Evolutionary conservation across 2,888 invertebrate genomes (phyloP), one percentile per base, ranked within the genome.

Genomic region (Hypselothyrea guttata): DNA sequence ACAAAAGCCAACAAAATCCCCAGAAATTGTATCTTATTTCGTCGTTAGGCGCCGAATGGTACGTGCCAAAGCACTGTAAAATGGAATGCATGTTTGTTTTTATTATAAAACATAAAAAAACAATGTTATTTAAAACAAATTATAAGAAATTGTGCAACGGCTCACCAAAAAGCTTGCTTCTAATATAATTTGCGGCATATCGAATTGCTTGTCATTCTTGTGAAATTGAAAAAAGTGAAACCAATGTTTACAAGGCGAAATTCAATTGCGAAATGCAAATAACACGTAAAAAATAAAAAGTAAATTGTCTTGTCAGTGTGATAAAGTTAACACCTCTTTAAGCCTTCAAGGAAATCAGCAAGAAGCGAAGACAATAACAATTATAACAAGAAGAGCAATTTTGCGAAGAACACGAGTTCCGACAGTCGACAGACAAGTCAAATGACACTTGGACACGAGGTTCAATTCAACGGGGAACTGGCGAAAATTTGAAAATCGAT

Each of bases 251-350:
- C 75, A 64, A 58, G 28, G 56, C 47, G 53, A 59, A 83, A 54
- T 18, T 46, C 33, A 40, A 61, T 55, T 40, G 54, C 48, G 68
- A 58, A 52, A 46, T 60, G 49, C 59, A 46, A 58, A 59, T 40
- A 44, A 16, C n/a, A n/a, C n/a, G n/a, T n/a, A n/a, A 38, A 18
- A n/a, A 40, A 40, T 5, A 12, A 9, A 27, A 41, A 22, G 12
- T n/a, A 16, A 51, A 58, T 16, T 42, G 56, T 37, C 53, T 42
- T 52, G 33, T 15, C 56, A 51, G 28, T 53, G 51, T 51, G 86
- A 84, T 86, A 84, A 86, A 78, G 77, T 72, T 78, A 78, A 78
- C 82, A 86, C 86, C 78, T n/a, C n/a, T 86, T 86, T 76, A 73
- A 78, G 82, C 86, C 84, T 34, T 30, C 72, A 45, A 60, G 48